phyloP scores from a whole-genome alignment of 2,888 invertebrate genomes.

The Balanococcus diminutus region DNA sequence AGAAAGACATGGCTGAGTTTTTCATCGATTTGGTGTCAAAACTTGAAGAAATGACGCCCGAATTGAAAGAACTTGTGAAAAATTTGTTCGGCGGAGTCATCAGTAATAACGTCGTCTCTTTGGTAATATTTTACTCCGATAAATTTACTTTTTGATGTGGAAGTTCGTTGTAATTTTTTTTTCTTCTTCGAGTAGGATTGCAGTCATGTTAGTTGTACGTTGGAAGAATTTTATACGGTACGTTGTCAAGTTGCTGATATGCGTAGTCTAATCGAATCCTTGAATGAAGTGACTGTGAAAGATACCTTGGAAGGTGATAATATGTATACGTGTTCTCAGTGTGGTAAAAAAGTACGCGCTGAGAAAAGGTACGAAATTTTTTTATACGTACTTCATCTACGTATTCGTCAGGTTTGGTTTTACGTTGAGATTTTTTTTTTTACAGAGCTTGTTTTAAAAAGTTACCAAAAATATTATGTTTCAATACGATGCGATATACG shows the following conservation, averaged over 20 bases:
- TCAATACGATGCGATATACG: conserved; percentile 96
- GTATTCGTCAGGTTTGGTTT: background rate
- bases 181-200: conserved; percentile 71
- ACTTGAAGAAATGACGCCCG: conserved; percentile 92
- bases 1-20: conserved; percentile 98
- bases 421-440: conserved; percentile 56
- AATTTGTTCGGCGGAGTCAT: conserved; percentile 90
- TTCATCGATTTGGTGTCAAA: conserved; percentile 96
- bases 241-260: conserved; percentile 96
- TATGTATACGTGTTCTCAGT: conserved; percentile 96
- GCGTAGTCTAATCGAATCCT: conserved; percentile 91
- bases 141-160: conserved; percentile 59
- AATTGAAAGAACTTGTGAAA: conserved; percentile 86
- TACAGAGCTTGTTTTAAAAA: conserved; percentile 89
- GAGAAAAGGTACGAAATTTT: conserved; percentile 74
- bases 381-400: background rate
- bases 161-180: background rate
- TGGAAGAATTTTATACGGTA: conserved; percentile 96
- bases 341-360: conserved; percentile 91
- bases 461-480: conserved; percentile 89
- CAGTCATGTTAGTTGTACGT: conserved; percentile 89
- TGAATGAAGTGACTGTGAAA: conserved; percentile 96
- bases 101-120: conserved; percentile 92
- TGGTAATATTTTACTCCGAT: conserved; percentile 64
- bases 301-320: conserved; percentile 96